A percentile compares a stretch with the other conserved stretches of the same genome.
phyloP scores from a whole-genome alignment of 2,888 invertebrate genomes.

The Nebria brevicollis region DNA sequence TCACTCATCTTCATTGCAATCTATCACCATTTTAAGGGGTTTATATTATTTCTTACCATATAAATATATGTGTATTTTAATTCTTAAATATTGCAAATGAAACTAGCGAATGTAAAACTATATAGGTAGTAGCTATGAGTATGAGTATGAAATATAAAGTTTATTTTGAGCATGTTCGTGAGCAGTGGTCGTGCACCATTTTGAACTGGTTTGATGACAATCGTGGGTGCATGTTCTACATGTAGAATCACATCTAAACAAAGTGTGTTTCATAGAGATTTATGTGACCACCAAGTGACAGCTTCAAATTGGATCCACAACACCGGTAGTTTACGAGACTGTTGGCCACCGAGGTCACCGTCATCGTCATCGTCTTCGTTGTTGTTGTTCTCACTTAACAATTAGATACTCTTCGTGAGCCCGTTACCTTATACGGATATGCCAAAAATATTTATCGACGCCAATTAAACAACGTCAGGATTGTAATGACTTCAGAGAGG shows the following conservation, averaged over 20 bases:
- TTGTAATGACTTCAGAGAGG: background rate
- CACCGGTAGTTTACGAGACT: conserved; percentile 10
- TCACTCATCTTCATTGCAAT: background rate
- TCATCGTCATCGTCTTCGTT: too few species aligned
- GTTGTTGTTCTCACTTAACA: background rate
- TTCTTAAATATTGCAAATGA: too few species aligned
- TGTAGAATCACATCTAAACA: conserved; percentile 8
- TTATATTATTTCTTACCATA: too few species aligned
- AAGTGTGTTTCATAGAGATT: conserved; percentile 12
- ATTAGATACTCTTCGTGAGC: background rate
- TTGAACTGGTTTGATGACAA: background rate
- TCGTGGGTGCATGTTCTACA: conserved; percentile 6
- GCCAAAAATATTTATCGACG: background rate
- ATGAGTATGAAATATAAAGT: too few species aligned
- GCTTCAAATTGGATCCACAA: conserved; percentile 18
- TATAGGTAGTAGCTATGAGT: too few species aligned
- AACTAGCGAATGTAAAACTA: too few species aligned
- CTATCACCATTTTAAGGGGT: too few species aligned
- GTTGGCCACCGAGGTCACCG: background rate
- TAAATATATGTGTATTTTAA: too few species aligned
- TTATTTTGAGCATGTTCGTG: background rate
- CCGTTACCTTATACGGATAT: background rate
- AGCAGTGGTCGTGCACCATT: background rate
- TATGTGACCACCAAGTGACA: conserved; percentile 15
- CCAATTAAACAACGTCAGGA: background rate